Evolutionary conservation across 2,797 vertebrate species (phyloP).

Genomic region (Emys orbicularis): DNA sequence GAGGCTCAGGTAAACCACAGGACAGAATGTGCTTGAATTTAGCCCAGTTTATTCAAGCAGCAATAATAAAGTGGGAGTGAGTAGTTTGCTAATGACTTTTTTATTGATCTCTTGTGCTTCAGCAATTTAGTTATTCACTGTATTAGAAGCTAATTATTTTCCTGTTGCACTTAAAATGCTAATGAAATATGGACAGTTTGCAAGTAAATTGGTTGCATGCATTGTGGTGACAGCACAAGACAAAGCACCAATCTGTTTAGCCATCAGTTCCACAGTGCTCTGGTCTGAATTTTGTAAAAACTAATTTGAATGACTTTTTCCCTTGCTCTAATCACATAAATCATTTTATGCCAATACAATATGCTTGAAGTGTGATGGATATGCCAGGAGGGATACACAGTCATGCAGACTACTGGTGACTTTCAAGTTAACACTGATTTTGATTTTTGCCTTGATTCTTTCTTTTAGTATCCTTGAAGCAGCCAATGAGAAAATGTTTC

Average conservation of each 20-base stretch:
- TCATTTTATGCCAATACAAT: neutral
- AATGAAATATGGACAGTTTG: constrained; percentile 48
- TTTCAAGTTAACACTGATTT: constrained; percentile 8
- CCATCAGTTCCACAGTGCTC: neutral
- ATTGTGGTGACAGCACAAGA: neutral
- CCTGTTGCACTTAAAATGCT: constrained; percentile 43
- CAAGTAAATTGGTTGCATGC: constrained; percentile 17
- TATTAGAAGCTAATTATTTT: constrained; percentile 67
- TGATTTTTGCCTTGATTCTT: neutral
- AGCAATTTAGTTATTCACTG: constrained; percentile 39
- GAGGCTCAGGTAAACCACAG: neutral
- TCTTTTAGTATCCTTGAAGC: neutral
- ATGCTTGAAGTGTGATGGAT: neutral
- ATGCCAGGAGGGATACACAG: neutral
- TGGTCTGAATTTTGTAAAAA: constrained; percentile 12
- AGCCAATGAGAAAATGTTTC: neutral
- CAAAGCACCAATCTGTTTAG: neutral
- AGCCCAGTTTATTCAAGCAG: neutral
- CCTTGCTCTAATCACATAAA: neutral
- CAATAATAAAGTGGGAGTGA: constrained; percentile 17
- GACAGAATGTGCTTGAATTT: constrained; percentile 7
- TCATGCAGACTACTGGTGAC: neutral
- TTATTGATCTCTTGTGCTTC: constrained; percentile 54
- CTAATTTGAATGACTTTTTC: neutral
- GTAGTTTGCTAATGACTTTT: constrained; percentile 14